Base-by-base conservation (phyloP, 2,113 vertebrate genomes). In the Chloebia gouldiae region DNA sequence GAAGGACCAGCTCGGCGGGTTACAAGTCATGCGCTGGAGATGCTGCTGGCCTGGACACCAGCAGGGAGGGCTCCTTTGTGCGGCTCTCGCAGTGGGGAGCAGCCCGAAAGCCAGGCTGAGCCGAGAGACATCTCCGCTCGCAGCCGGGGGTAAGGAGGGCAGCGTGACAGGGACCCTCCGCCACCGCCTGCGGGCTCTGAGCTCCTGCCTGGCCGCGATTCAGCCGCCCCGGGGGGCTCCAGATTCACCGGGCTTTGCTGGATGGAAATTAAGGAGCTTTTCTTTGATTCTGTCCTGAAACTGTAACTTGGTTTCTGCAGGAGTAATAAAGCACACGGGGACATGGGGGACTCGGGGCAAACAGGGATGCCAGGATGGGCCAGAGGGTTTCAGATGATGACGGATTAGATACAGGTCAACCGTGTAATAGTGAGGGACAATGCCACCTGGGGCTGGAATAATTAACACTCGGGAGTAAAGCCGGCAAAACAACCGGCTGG, bases 361-460 rank as follows among this genome's bases (percentile, higher is more conserved):
- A 2, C 56, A 5, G 81, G 61, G 76, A 73, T 95, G 94, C 94
- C 95, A 95, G 84, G 85, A 84, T 0, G 10, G 87, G 89, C 76
- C 63, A 79, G 87, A 85, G 92, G 85, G 85, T 73, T 96, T 92
- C 79, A 71, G 87, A 94, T 82, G 94, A 91, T 90, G 93, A 96
- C 31, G 22, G 95, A 95, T 95, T 96, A 92, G 93, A 68, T 90
- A 86, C 87, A 97, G 95, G 92, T 96, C 95, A 96, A 92, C 78
- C 39, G 60, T 91, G 75, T 94, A 94, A 95, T 91, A 69, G 91
- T 73, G 72, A 94, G 76, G 93, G 91, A 95, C 93, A 94, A 90
- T 94, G 90, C 91, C 95, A 97, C 95, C 95, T 96, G 95, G 93
- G 96, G 89, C 95, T 96, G 95, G 57, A 72, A 90, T 96, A 95